These are phyloP conservation scores for Rhadina sibilatrix DNA, from an alignment of 2,113 vertebrate genomes.

Conservation along the genomic window DNA sequence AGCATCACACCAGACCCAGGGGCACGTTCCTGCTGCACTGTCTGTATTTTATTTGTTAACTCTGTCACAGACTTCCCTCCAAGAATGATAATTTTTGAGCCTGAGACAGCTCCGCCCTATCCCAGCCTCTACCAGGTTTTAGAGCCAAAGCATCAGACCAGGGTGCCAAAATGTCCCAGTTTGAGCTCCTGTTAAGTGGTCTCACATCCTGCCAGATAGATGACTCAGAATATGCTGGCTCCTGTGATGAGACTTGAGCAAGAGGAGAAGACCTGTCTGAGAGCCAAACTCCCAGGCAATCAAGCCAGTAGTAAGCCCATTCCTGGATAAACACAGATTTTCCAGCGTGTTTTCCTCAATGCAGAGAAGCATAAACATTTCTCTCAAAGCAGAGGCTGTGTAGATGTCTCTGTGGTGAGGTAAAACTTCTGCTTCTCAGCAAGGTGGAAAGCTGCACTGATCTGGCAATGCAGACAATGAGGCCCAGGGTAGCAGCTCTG, in stretches of 20 bases:
- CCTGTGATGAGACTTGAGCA: background rate
- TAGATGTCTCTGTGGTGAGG: background rate
- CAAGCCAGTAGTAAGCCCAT: background rate
- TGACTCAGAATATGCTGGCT: background rate
- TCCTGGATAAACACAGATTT: background rate
- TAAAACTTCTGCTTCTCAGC: background rate
- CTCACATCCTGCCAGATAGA: background rate
- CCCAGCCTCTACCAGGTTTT: background rate
- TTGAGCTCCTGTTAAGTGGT: background rate
- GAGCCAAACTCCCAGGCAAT: background rate
- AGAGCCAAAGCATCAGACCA: background rate
- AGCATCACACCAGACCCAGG: background rate
- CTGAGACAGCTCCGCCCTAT: background rate
- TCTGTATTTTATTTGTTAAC: background rate
- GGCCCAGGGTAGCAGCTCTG: background rate
- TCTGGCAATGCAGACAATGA: background rate
- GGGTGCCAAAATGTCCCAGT: background rate
- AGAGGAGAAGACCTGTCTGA: background rate
- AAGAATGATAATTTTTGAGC: background rate
- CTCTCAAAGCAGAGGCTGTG: background rate
- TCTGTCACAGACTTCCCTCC: background rate
- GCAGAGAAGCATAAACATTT: background rate
- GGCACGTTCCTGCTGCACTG: fast-evolving
- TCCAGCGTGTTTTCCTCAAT: background rate
- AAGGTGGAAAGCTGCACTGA: background rate